phyloP scores from a whole-genome alignment of 2,797 vertebrate genomes.

The Danio kyathit region DNA sequence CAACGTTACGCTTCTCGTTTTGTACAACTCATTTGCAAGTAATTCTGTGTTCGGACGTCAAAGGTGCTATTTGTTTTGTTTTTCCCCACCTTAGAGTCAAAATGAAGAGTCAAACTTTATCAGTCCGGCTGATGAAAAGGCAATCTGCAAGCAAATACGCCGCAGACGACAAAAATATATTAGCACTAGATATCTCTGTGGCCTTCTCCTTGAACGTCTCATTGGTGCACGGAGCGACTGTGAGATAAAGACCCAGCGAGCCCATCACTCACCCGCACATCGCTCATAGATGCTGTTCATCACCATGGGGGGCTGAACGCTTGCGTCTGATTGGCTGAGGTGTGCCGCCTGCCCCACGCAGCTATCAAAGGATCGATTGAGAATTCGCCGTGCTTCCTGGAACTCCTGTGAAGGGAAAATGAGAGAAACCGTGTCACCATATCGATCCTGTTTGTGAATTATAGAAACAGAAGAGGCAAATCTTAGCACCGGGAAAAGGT shows the following conservation, averaged over 20 bases:
- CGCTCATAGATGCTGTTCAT: conserved; percentile 70
- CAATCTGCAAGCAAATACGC: conserved; percentile 23
- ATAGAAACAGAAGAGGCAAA: conserved; percentile 33
- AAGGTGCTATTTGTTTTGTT: conserved; percentile 7
- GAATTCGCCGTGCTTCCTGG: conserved; percentile 60
- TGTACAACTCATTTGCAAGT: not conserved
- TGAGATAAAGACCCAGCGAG: conserved; percentile 38
- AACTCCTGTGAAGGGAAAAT: conserved; percentile 53
- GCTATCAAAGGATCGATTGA: conserved; percentile 74
- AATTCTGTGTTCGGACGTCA: not conserved
- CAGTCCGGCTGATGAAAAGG: conserved; percentile 24
- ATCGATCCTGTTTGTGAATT: conserved; percentile 48
- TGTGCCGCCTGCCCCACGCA: conserved; percentile 65
- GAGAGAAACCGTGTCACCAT: conserved; percentile 26
- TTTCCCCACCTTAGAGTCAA: not conserved
- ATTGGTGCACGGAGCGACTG: not conserved
- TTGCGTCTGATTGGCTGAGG: conserved; percentile 65
- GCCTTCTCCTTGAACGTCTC: conserved; percentile 49
- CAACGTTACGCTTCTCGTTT: not conserved
- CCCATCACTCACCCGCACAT: conserved; percentile 74
- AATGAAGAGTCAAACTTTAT: conserved; percentile 31
- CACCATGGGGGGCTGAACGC: conserved; percentile 64
- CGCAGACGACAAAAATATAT: conserved; percentile 43
- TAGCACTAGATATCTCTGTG: conserved; percentile 31
- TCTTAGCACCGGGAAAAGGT: conserved; percentile 14